Evolutionary conservation across 2,888 invertebrate genomes (phyloP), one percentile per base, ranked within the genome.

Genomic region (Meghimatium bilineatum): DNA sequence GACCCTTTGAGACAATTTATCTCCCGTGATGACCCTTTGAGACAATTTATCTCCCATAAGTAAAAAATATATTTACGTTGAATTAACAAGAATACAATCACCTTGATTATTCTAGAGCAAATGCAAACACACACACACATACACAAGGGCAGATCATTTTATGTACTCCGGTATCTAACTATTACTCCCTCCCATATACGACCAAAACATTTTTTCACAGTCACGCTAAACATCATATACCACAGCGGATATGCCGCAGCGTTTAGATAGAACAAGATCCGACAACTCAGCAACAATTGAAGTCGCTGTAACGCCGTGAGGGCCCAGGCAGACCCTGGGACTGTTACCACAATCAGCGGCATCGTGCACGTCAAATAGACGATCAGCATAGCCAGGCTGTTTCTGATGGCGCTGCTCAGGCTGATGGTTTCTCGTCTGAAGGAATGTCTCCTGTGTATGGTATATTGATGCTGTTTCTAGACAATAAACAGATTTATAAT

Each of bases 161-260:
- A 74, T 52, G 52, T 69, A 34, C 72, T 38, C 44, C 63, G 63
- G 20, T 49, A 78, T 29, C 78, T 78, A 23, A 82, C 56, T 36
- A 85, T n/a, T 23, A 89, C 17, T 6, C 85, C 84, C 38, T 92
- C 91, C 56, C 87, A 83, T 26, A 92, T 84, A 32, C 89, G 85
- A 12, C 85, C 81, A 12, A 92, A 82, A 83, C 91, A 92, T 74
- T 90, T 90, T 44, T 90, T 86, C 0, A 93, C 92, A 0, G 92
- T 89, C 60, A 88, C 89, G 84, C 92, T 92, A 85, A 91, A 92
- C n/a, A 90, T 72, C 23, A 93, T 87, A 83, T 92, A 93, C 93
- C 93, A 93, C 12, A 91, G 84, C 0, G 93, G 92, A 80, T 92
- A 93, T 10, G 90, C 88, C 6, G 91, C 90, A 0, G 91, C 89